A percentile compares a stretch with the other conserved stretches of the same genome.
Conservation (phyloP, 2,888 invertebrate genomes). For the Trissonchulus latispiculum region DNA sequence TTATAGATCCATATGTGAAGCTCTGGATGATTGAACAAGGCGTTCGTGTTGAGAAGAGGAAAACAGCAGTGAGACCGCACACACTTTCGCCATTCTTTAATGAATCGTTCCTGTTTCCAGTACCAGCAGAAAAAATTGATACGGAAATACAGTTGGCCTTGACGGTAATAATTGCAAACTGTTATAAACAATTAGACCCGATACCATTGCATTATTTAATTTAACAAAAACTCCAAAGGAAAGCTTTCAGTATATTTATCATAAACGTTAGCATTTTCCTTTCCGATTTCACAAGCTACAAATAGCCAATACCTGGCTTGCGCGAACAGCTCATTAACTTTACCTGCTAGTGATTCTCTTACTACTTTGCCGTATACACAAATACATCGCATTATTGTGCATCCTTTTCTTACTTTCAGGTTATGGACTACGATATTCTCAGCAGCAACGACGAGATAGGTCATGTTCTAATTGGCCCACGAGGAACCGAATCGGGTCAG, state of each 20-base stretch:
- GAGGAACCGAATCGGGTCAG: conserved; percentile 31
- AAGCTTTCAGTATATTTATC: too few relatives aligned
- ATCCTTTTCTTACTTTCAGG: conserved; percentile 27
- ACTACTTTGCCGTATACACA: too few relatives aligned
- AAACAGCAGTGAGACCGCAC: conserved; percentile 39
- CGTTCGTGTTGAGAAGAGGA: conserved; percentile 40
- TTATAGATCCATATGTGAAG: conserved; percentile 41
- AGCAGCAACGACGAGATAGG: conserved; percentile 40
- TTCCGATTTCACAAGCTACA: too few relatives aligned
- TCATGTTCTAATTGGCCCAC: conserved; percentile 36
- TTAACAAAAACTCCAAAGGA: too few relatives aligned
- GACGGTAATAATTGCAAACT: too few relatives aligned
- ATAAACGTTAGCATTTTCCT: too few relatives aligned
- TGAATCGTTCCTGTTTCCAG: conserved; percentile 39
- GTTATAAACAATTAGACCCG: too few relatives aligned
- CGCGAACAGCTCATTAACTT: too few relatives aligned
- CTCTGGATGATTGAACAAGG: conserved; percentile 42
- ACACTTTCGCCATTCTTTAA: conserved; percentile 37
- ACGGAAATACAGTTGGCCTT: conserved; percentile 47
- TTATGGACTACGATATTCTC: conserved; percentile 42
- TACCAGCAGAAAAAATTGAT: conserved; percentile 45
- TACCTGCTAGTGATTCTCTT: too few relatives aligned
- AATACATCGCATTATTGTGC: too few relatives aligned
- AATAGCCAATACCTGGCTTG: too few relatives aligned
- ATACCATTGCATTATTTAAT: too few relatives aligned